Conservation (phyloP, 2,888 invertebrate species). For the Mylabris sibirica region DNA sequence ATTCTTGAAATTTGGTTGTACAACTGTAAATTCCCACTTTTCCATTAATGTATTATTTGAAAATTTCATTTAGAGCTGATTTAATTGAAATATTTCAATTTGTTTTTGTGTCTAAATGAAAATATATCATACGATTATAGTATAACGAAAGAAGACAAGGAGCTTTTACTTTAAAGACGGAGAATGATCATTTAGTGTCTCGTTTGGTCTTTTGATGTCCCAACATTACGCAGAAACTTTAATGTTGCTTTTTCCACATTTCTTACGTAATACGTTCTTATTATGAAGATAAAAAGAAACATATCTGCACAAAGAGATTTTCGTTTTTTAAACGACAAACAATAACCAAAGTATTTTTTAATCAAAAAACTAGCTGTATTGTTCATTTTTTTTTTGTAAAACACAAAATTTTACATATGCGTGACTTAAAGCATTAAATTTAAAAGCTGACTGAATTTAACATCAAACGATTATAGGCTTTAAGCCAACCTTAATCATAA, state of each 20-base stretch:
- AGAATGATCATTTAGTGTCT: background rate
- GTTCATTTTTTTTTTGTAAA: background rate
- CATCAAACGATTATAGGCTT: conserved; percentile 28
- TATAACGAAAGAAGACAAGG: background rate
- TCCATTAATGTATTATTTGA: background rate
- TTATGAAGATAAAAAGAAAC: background rate
- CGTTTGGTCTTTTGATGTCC: conserved; percentile 38
- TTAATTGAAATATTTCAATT: background rate
- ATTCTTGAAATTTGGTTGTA: background rate
- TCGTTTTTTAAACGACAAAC: background rate
- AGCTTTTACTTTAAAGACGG: background rate
- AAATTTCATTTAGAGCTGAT: background rate
- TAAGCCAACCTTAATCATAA: conserved; percentile 25
- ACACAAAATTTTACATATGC: background rate
- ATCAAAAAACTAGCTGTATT: background rate
- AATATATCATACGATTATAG: background rate
- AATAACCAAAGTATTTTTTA: conserved; percentile 14
- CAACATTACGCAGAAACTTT: conserved; percentile 36
- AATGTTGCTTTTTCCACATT: conserved; percentile 31
- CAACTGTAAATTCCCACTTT: background rate
- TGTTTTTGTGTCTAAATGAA: background rate
- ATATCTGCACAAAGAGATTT: conserved; percentile 6
- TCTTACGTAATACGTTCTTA: background rate
- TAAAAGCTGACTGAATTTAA: background rate
- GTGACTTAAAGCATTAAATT: background rate